These are phyloP conservation scores for Protodeltote pygarga DNA, from an alignment of 2,888 invertebrate genomes.

Conservation along the genomic window DNA sequence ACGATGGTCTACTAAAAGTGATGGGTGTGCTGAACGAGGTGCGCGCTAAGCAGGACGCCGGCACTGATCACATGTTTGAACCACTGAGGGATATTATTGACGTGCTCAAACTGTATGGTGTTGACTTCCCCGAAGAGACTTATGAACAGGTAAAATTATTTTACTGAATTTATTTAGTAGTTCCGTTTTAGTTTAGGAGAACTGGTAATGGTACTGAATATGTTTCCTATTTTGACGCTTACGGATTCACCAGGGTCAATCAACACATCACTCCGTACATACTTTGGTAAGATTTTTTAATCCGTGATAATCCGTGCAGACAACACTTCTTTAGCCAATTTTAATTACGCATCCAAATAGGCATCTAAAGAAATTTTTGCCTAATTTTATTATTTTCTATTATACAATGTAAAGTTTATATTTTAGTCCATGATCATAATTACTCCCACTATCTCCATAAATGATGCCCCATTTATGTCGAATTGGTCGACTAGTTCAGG, in stretches of 20 bases:
- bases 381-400: no score
- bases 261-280: constrained; percentile 69
- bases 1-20: constrained; percentile 93
- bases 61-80: constrained; percentile 96
- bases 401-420: no score
- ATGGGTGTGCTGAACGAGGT: constrained; percentile 96
- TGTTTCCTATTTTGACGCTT: constrained; percentile 33
- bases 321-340: no score
- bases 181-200: neutral
- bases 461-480: no score
- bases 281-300: constrained; percentile 84
- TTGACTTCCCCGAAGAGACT: constrained; percentile 93
- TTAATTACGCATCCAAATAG: no score
- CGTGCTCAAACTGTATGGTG: constrained; percentile 93
- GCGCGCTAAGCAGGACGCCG: constrained; percentile 87
- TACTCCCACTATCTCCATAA: no score
- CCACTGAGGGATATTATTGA: constrained; percentile 95
- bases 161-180: neutral
- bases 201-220: neutral
- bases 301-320: no score
- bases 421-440: no score
- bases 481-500: no score
- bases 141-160: constrained; percentile 90
- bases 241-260: constrained; percentile 53
- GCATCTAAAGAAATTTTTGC: no score